phyloP scores from a whole-genome alignment of 1,140 invertebrate species.

The Brachystomella parvula region DNA sequence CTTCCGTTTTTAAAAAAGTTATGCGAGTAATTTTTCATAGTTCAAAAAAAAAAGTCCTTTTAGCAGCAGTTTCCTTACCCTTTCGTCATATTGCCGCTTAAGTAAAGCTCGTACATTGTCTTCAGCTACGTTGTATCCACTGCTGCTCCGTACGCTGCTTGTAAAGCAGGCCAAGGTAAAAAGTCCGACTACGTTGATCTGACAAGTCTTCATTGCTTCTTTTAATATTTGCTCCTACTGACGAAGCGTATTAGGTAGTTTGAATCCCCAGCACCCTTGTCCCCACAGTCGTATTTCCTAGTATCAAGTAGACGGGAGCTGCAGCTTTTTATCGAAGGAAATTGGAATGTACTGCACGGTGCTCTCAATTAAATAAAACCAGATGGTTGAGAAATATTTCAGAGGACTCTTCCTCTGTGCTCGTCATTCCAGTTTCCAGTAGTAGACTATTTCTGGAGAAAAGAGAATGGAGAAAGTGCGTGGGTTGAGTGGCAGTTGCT shows the following conservation, averaged over 20 bases:
- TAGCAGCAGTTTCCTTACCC: background rate
- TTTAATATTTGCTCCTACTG: too few relatives aligned
- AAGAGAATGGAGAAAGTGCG: background rate
- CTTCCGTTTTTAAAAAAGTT: background rate
- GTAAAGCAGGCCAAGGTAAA: background rate
- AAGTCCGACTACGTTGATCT: background rate
- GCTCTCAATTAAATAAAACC: background rate
- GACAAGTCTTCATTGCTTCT: background rate
- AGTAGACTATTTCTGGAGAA: background rate
- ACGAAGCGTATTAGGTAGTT: too few relatives aligned
- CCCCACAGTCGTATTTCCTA: too few relatives aligned
- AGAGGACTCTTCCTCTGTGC: background rate
- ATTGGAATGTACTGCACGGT: background rate
- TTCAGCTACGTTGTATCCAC: conserved; percentile 28
- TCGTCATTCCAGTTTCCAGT: background rate
- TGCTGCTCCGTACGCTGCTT: background rate
- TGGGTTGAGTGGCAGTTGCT: background rate
- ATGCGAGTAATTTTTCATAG: background rate
- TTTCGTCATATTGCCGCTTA: conserved; percentile 34
- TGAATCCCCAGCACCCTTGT: too few relatives aligned
- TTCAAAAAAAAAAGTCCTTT: background rate
- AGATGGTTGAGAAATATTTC: background rate
- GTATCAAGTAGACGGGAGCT: too few relatives aligned
- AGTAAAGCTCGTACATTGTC: conserved; percentile 35
- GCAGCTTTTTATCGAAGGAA: too few relatives aligned